phyloP scores from a whole-genome alignment of 1,140 invertebrate genomes.

The Eupristina koningsbergeri region DNA sequence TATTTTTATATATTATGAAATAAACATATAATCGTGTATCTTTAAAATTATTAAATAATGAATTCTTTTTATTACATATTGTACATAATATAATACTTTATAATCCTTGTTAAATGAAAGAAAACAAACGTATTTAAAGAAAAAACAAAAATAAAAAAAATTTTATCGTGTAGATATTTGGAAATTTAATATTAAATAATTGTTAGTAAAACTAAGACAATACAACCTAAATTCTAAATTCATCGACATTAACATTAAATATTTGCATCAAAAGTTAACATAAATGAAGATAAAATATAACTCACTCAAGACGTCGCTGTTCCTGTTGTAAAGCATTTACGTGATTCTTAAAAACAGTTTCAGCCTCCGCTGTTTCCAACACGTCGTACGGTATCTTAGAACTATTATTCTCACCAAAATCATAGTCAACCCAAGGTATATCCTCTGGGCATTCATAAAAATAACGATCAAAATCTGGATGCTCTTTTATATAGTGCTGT shows the following conservation, averaged over 20 bases:
- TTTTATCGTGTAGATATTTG: conserved; percentile 13
- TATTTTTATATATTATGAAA: too few species aligned
- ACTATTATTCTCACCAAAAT: conserved; percentile 79
- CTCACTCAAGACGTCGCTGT: conserved; percentile 91
- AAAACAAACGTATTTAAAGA: background rate
- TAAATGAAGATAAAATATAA: conserved; percentile 50
- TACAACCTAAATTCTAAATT: conserved; percentile 38
- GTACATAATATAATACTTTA: too few species aligned
- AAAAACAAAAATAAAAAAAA: background rate
- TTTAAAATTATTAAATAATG: too few species aligned
- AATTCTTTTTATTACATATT: too few species aligned
- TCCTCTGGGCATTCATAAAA: conserved; percentile 89
- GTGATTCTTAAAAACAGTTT: conserved; percentile 92
- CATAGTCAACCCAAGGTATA: conserved; percentile 85
- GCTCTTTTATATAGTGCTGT: conserved; percentile 86
- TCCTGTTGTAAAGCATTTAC: conserved; percentile 92
- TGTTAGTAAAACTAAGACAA: conserved; percentile 52
- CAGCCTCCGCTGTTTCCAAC: conserved; percentile 90
- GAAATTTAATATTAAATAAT: conserved; percentile 43
- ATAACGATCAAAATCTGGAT: conserved; percentile 91
- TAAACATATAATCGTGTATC: too few species aligned
- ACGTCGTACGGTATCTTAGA: conserved; percentile 92
- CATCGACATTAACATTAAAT: conserved; percentile 6
- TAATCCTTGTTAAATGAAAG: background rate
- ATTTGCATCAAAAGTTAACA: conserved; percentile 32